Evolutionary conservation across 1,140 invertebrate genomes (phyloP).

Genomic region (Aphaenogaster rudis): DNA sequence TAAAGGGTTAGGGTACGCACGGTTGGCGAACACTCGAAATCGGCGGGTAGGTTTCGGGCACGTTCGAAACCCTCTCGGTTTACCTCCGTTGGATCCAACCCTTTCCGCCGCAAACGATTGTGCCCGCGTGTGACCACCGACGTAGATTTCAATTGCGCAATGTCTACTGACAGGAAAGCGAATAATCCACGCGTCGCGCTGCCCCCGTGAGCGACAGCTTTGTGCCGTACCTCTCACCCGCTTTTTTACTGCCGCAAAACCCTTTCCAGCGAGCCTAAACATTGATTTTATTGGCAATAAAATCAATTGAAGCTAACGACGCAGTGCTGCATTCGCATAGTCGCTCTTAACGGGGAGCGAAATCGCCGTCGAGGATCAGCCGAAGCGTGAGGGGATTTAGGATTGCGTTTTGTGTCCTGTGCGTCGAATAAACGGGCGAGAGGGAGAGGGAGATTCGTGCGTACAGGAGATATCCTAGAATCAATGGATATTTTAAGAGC

Average conservation of each 20-base stretch:
- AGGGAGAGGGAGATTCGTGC: neutral
- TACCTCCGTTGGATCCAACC: constrained; percentile 38
- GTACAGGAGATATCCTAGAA: neutral
- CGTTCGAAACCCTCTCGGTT: constrained; percentile 49
- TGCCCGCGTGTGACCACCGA: constrained; percentile 74
- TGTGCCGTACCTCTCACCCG: constrained; percentile 51
- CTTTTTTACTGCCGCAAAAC: constrained; percentile 47
- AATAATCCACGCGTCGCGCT: constrained; percentile 75
- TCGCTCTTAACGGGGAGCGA: constrained; percentile 65
- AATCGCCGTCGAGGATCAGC: constrained; percentile 57
- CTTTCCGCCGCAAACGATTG: constrained; percentile 72
- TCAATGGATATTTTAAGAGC: neutral
- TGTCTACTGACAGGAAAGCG: constrained; percentile 78
- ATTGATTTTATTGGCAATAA: constrained; percentile 80
- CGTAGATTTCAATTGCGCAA: constrained; percentile 82
- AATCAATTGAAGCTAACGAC: constrained; percentile 75
- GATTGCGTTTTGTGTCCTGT: neutral
- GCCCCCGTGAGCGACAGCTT: constrained; percentile 65
- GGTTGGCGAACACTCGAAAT: constrained; percentile 48
- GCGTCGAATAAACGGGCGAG: neutral
- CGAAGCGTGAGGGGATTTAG: constrained; percentile 53
- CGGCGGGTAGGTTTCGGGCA: constrained; percentile 40
- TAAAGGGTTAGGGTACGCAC: constrained; percentile 4
- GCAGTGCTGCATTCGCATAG: constrained; percentile 18
- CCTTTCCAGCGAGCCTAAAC: constrained; percentile 70